Evolutionary conservation across 2,888 invertebrate genomes (phyloP).

Genomic region (Parascotia fuliginaria): DNA sequence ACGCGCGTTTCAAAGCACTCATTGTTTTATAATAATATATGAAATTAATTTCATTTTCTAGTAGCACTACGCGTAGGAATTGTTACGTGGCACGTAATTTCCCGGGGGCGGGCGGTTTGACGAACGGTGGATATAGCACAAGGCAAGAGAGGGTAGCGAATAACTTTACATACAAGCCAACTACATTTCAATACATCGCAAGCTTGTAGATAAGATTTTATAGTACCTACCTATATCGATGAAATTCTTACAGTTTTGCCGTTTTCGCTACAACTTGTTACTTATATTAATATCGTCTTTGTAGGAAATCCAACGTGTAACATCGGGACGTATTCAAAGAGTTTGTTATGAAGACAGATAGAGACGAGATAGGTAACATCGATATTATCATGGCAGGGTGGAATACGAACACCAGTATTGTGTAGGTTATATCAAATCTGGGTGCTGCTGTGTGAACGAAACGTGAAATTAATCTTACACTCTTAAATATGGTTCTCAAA

Average conservation of each 20-base stretch:
- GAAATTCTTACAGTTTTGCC: slow-evolving; percentile 20
- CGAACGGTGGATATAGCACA: slow-evolving; percentile 41
- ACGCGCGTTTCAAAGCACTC: slow-evolving; percentile 40
- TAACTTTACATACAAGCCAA: slow-evolving; percentile 11
- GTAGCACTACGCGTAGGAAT: slow-evolving; percentile 51
- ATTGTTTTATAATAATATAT: slow-evolving; percentile 56
- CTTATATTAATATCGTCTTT: slow-evolving; percentile 37
- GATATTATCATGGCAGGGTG: slow-evolving; percentile 33
- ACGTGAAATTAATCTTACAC: slow-evolving; percentile 2
- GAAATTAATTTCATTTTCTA: slow-evolving; percentile 72
- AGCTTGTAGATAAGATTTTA: slow-evolving; percentile 10
- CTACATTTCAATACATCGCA: slow-evolving; percentile 23
- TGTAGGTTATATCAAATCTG: slow-evolving; percentile 13
- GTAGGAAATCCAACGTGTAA: slow-evolving; percentile 48
- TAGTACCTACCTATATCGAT: slow-evolving; percentile 17
- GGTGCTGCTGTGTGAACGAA: neutral
- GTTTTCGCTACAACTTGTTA: slow-evolving; percentile 35
- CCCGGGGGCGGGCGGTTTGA: slow-evolving; percentile 69
- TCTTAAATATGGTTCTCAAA: slow-evolving; percentile 2
- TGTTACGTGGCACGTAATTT: slow-evolving; percentile 70
- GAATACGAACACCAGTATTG: slow-evolving; percentile 22
- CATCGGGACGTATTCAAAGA: slow-evolving; percentile 47
- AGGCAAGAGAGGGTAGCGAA: slow-evolving; percentile 43
- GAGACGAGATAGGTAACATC: slow-evolving; percentile 32
- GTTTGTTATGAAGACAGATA: slow-evolving; percentile 49